Evolutionary conservation across 2,888 invertebrate species (phyloP), one percentile per base, ranked within the genome.

Genomic region (Tanytarsus gracilentus): DNA sequence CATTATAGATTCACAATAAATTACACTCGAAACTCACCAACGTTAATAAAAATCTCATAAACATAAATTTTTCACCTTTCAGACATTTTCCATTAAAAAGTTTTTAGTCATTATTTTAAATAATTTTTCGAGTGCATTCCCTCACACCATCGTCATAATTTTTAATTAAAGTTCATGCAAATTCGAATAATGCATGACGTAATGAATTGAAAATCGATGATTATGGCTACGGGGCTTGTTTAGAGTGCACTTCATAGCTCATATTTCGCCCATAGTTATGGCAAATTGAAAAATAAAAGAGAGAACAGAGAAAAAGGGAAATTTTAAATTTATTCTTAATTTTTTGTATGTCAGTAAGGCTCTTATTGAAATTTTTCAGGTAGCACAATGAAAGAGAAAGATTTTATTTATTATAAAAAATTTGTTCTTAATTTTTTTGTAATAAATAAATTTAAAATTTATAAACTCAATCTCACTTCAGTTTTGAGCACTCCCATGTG

Each of bases 161-260:
- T 56, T 56, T 36, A 40, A 56, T 56, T 56, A 40, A 56, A 56
- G 16, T 36, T 36, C 21, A 26, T 23, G 16, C 40, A 8, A 18
- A 6, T 14, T 33, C 33, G n/a, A 50, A 3, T 50, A 7, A 48
- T 25, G 50, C 26, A n/a, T 14, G 33, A 39, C 9, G 40, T 56
- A 40, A 40, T 40, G 25, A 39, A 48, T 58, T 14, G 53, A 53
- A 40, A 56, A 56, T 56, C 56, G 40, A 56, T 56, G 40, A 23
- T 53, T 53, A 53, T 52, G 16, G 18, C 44, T 44, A 23, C 18
- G n/a, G n/a, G n/a, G n/a, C n/a, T n/a, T n/a, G n/a, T n/a, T n/a
- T n/a, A n/a, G n/a, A n/a, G n/a, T n/a, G n/a, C n/a, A n/a, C n/a
- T n/a, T n/a, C n/a, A n/a, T n/a, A n/a, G n/a, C n/a, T n/a, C n/a